Base-by-base conservation (phyloP, 2,113 vertebrate species). In the Hippotragus niger region DNA sequence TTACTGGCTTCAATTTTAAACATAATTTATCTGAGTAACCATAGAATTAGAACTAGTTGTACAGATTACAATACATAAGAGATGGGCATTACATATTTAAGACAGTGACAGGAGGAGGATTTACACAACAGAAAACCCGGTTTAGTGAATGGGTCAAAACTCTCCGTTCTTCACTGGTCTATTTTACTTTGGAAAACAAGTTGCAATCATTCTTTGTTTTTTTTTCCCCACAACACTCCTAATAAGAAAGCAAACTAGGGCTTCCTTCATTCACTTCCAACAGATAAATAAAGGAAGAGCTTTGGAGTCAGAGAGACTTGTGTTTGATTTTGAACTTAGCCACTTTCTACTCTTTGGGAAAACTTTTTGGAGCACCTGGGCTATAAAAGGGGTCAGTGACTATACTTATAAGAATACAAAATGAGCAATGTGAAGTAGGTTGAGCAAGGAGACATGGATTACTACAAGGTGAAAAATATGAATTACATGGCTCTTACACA, bases 71-170 rank as follows among this genome's bases (percentile, higher is more conserved):
- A n/a, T 78, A 43, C 11, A 40, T 88, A 58, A 64, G 50, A 95
- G 74, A 85, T 95, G 90, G 90, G 88, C n/a, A 55, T 29, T 94
- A 53, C 53, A 67, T 36, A 71, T 90, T 57, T 91, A 52, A 29
- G 62, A 90, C 43, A 58, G 67, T 87, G 33, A 76, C 3, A 81
- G 23, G 6, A 88, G n/a, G 87, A 88, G 43, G 53, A 93, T 88
- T 90, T 94, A n/a, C 55, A 85, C 58, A 90, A 87, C 36, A 95
- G 55, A 82, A 96, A 97, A 94, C 76, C 96, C 85, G 47, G 58
- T 92, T 96, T 88, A 29, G 19, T 96, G 50, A 88, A 47, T 7
- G 50, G 53, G 33, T 74, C 0, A 16, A 90, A 90, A 84, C 33
- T 43, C 80, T 84, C 40, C 40, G 12, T 36, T 97, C 47, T 82